phyloP scores from a whole-genome alignment of 2,888 invertebrate genomes.

The Noctua fimbriata region DNA sequence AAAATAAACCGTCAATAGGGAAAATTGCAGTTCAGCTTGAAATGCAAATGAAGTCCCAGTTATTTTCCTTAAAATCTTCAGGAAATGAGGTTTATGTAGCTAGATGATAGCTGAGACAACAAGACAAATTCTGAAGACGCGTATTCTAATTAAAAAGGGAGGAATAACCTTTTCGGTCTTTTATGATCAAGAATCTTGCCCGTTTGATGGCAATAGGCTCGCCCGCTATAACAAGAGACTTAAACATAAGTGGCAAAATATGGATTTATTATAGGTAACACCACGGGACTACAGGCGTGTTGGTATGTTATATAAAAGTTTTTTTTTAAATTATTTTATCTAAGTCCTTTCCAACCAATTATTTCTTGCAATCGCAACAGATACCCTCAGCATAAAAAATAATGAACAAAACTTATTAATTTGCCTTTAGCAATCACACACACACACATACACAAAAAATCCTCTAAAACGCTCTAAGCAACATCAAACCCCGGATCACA shows the following conservation, averaged over 20 bases:
- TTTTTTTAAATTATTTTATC: not conserved
- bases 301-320: too few species aligned
- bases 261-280: too few species aligned
- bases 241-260: too few species aligned
- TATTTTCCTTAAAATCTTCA: not conserved
- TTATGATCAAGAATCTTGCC: not conserved
- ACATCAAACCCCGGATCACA: conserved; percentile 16
- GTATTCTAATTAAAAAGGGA: not conserved
- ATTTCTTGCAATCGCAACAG: not conserved
- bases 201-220: not conserved
- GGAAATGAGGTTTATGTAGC: not conserved
- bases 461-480: conserved; percentile 39
- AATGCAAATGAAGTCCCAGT: not conserved
- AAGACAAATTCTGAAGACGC: not conserved
- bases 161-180: not conserved
- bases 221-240: not conserved
- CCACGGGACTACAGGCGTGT: too few species aligned
- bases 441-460: conserved; percentile 13
- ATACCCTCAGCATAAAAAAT: not conserved
- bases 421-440: not conserved
- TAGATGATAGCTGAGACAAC: not conserved
- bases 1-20: not conserved
- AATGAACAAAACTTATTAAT: not conserved
- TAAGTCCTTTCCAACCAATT: not conserved
- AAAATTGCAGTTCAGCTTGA: conserved; percentile 4